Base-by-base conservation (phyloP, 37 sponge, comb jelly and placozoan species). In the Corticium candelabrum region DNA sequence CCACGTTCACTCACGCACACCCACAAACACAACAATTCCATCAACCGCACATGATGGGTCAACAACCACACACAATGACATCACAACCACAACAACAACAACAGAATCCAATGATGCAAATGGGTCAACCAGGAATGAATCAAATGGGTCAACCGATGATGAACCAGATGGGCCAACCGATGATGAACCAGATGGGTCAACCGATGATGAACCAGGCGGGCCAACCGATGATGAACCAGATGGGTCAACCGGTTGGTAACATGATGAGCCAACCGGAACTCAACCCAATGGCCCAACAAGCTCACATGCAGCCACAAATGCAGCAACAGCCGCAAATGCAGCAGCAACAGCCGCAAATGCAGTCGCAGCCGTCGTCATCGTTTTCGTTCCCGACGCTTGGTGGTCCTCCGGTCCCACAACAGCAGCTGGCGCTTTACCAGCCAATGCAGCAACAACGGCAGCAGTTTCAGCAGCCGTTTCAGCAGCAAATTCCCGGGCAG, bases 401-500 rank as follows among this genome's bases (percentile, higher is more conserved):
- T 50, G 62, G 62, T 11, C 15, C 15, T 21, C 11, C 21, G 39
- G 50, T 2, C 2, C 41, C 67, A 0, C 37, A 39, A 41, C 78
- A 84, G 36, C 93, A 92, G 71, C 68, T 91, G 27, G 84, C 92
- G 3, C 32, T 91, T 32, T 88, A 85, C 40, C 92, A 91, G 37
- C 77, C 92, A 11, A 76, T 78, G 15, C 68, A 37, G 39, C 88
- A 90, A 35, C 41, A 35, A 2, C 35, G 33, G 29, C 85, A 82
- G 57, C 81, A 33, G 68, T 56, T 75, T 56, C 77, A 68, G 77
- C 77, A 76, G 27, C 41, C 29, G 50, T 76, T 57, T 40, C 11
- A 5, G 41, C 67, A 76, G 62, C 36, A 71, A 15, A 71, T 71
- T 5, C 11, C 56, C 5, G 56, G 56, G 11, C 56, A 43, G 56